Conservation (phyloP, 2,113 vertebrate species). For the Phocoena phocoena region DNA sequence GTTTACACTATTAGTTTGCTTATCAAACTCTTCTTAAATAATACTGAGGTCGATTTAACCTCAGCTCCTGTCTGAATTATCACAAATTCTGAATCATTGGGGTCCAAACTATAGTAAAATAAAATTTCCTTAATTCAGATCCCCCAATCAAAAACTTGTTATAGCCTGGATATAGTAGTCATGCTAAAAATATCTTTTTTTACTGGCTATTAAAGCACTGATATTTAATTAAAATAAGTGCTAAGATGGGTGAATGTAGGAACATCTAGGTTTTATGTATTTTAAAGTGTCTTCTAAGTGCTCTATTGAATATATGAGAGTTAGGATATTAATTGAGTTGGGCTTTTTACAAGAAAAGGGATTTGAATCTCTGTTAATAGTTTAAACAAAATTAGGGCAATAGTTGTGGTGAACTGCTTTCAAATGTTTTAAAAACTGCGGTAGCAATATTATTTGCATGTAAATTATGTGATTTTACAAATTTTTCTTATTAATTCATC, state of each 20-base stretch:
- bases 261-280: background rate
- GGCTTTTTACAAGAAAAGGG: conserved; percentile 4
- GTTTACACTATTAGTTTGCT: conserved; percentile 30
- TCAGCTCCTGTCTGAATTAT: background rate
- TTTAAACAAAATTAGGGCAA: conserved; percentile 13
- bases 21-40: background rate
- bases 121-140: conserved; percentile 30
- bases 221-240: conserved; percentile 37
- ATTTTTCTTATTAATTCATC: background rate
- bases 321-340: conserved; percentile 14
- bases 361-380: background rate
- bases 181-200: conserved; percentile 22
- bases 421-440: conserved; percentile 17
- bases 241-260: background rate
- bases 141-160: conserved; percentile 2
- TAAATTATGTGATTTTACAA: conserved; percentile 33
- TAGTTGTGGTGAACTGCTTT: background rate
- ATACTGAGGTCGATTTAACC: background rate
- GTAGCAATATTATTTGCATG: conserved; percentile 3
- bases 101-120: background rate
- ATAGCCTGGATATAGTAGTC: background rate
- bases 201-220: background rate
- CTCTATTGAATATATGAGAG: background rate
- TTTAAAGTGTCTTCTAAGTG: conserved; percentile 16
- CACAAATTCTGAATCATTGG: conserved; percentile 34